Conservation (phyloP, 30 jellyfish, hydroid and myxozoan genomes). For the Hydractinia symbiolongicarpus region DNA sequence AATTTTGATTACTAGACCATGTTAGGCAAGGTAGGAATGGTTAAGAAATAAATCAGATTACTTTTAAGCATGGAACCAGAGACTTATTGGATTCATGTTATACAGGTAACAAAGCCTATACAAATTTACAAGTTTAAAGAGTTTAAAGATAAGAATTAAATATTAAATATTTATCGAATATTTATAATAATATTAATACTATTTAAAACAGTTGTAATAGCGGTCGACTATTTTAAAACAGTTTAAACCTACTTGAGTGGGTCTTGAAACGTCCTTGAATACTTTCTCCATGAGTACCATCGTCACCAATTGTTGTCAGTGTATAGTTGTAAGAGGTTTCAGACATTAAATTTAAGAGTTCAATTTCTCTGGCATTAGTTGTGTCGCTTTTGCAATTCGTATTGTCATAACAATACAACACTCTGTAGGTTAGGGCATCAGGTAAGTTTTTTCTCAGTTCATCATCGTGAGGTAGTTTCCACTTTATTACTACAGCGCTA, state of each 20-base stretch:
- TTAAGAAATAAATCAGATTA: too few relatives aligned
- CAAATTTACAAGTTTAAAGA: too few relatives aligned
- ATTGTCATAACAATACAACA: neutral
- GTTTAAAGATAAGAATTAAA: neutral
- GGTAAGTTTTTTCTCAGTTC: conserved; percentile 4
- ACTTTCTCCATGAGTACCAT: neutral
- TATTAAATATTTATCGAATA: neutral
- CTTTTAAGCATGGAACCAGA: too few relatives aligned
- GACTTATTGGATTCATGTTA: too few relatives aligned
- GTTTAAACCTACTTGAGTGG: neutral
- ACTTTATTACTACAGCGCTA: neutral
- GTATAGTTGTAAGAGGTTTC: neutral
- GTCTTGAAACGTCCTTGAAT: neutral
- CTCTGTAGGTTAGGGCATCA: neutral
- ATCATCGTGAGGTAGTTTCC: neutral
- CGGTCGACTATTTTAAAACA: too few relatives aligned
- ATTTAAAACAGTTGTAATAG: too few relatives aligned
- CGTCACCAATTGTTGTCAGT: neutral
- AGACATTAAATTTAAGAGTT: neutral
- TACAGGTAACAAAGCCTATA: too few relatives aligned
- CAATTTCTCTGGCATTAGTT: neutral
- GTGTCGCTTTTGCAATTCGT: neutral
- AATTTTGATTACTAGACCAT: too few relatives aligned
- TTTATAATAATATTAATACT: neutral
- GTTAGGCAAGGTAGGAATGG: too few relatives aligned